Conservation (phyloP, 2,113 vertebrate species). For the Ochotona princeps region DNA sequence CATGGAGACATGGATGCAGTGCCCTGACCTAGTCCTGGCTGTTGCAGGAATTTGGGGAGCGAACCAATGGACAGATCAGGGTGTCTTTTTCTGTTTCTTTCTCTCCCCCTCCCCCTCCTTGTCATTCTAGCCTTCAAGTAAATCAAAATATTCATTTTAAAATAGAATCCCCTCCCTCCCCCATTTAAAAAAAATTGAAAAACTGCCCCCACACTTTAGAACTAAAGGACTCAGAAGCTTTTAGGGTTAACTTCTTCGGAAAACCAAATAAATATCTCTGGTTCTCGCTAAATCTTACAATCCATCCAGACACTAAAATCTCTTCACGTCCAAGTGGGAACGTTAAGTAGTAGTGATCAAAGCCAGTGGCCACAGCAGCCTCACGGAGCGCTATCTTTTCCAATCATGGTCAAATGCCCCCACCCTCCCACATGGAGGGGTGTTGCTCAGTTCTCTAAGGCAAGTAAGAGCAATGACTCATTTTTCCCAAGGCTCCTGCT, state of each 20-base stretch:
- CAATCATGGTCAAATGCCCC: neutral
- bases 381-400: neutral
- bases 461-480: neutral
- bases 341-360: neutral
- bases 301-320: neutral
- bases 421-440: neutral
- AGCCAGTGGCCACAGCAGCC: neutral
- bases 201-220: neutral
- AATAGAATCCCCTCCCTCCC: too few relatives aligned
- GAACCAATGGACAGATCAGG: too few relatives aligned
- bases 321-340: neutral
- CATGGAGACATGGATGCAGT: too few relatives aligned
- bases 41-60: too few relatives aligned
- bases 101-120: fast-evolving
- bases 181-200: too few relatives aligned
- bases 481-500: neutral
- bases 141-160: too few relatives aligned
- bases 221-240: neutral
- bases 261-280: slow-evolving; percentile 12
- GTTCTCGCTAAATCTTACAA: slow-evolving; percentile 6
- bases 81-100: too few relatives aligned
- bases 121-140: too few relatives aligned
- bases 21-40: too few relatives aligned
- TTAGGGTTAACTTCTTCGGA: slow-evolving; percentile 20
- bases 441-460: neutral